Base-by-base conservation (phyloP, 2,888 invertebrate species). In the Notodonta ziczac region DNA sequence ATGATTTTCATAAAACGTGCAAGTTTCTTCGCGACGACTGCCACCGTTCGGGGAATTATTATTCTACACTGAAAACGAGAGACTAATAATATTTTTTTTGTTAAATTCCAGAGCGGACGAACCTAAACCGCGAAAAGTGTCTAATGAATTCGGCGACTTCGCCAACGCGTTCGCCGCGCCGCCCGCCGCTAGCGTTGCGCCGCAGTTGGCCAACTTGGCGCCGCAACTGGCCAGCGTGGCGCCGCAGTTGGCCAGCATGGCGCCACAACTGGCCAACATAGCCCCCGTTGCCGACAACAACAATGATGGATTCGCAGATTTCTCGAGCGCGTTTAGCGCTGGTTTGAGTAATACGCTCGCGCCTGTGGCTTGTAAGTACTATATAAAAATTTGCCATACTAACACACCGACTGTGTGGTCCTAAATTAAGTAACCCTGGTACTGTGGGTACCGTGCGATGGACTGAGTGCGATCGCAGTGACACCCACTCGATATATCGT, bases 271-370 rank as follows among this genome's bases (percentile, higher is more conserved):
- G 75, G 9, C 53, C 73, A 2, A 64, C 35, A 76, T 42, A 14
- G 44, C 46, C 1, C 58, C 76, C 9, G 52, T 73, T 2, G 63
- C 50, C 72, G 56, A 58, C 35, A 61, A 60, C 63, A 65, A 69
- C 62, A 91, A 86, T 65, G 96, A 96, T 73, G 96, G 96, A 69
- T 98, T 98, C 88, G 98, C 97, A 0, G 98, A 97, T 89, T 97
- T 98, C 85, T 94, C 94, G 65, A 95, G 96, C 54, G 97, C 97
- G 9, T 97, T 97, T 87, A 82, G 65, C 4, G 73, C 60, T 3
- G 50, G 62, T 24, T 24, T 32, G 13, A 52, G 52, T 32, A 51
- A 32, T 13, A 10, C 55, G n/a, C 40, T 40, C 5, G 55, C 55
- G 55, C n/a, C 55, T 13, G 9, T 40, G 0, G 14, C 55, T n/a